These are phyloP conservation scores for Pharmacophagus antenor DNA, from an alignment of 2,888 invertebrate species.

Conservation along the genomic window DNA sequence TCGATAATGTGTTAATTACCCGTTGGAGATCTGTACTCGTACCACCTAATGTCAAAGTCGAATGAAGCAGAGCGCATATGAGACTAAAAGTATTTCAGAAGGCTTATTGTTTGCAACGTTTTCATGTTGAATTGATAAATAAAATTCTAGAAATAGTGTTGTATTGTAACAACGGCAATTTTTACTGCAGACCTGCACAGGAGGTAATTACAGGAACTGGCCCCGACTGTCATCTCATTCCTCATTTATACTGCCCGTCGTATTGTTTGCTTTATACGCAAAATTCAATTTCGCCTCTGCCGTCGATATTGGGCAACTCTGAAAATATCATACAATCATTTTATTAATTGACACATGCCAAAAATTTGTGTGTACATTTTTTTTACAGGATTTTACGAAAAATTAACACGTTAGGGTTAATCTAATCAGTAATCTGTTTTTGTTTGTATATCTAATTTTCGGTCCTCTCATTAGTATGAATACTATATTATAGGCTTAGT, in stretches of 20 bases:
- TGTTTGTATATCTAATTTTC: too few species aligned
- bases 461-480: too few species aligned
- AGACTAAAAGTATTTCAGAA: too few species aligned
- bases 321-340: conserved; percentile 18
- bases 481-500: too few species aligned
- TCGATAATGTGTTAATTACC: too few species aligned
- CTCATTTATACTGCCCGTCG: conserved; percentile 22
- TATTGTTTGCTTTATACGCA: conserved; percentile 29
- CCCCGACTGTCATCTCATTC: conserved; percentile 26
- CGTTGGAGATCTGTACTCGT: too few species aligned
- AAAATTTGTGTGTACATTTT: not conserved
- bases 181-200: conserved; percentile 19
- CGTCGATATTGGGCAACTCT: conserved; percentile 20
- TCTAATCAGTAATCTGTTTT: too few species aligned
- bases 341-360: conserved; percentile 11
- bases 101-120: too few species aligned
- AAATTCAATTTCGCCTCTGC: conserved; percentile 24
- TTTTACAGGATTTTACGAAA: not conserved
- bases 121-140: too few species aligned
- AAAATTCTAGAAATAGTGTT: not conserved
- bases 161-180: conserved; percentile 18
- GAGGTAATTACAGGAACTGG: conserved; percentile 30
- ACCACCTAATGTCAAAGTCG: too few species aligned
- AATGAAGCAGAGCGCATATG: too few species aligned
- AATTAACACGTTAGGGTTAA: too few species aligned